phyloP scores from a whole-genome alignment of 2,888 invertebrate species.

The Crepidodera aurea region DNA sequence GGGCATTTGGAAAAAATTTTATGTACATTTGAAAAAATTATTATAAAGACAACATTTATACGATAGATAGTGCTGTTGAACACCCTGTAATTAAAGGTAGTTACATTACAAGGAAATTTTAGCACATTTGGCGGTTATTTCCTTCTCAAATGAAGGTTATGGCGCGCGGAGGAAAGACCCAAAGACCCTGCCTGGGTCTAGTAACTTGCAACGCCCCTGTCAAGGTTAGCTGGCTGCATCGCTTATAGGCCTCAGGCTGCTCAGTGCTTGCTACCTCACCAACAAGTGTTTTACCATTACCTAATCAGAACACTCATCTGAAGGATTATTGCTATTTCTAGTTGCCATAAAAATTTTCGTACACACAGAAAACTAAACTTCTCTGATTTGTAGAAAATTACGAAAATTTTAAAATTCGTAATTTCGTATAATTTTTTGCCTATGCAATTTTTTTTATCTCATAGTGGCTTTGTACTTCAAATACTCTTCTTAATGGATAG shows the following conservation, averaged over 20 bases:
- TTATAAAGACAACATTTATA: no score
- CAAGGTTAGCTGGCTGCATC: conserved; percentile 51
- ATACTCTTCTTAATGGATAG: no score
- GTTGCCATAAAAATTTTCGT: conserved; percentile 9
- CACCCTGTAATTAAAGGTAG: background rate
- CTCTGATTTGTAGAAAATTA: no score
- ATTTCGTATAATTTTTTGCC: no score
- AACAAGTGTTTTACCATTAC: conserved; percentile 43
- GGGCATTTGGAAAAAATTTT: no score
- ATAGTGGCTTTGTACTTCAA: no score
- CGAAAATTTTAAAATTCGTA: no score
- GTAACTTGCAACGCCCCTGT: conserved; percentile 39
- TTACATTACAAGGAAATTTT: background rate
- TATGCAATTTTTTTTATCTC: no score
- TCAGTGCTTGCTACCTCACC: conserved; percentile 12
- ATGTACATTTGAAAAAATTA: no score
- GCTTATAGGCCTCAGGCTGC: conserved; percentile 24
- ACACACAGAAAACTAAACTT: background rate
- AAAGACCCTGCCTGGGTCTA: conserved; percentile 16
- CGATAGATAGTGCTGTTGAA: background rate
- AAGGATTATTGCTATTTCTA: conserved; percentile 21
- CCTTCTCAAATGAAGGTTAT: conserved; percentile 32
- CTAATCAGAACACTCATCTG: conserved; percentile 43
- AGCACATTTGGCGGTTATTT: conserved; percentile 31
- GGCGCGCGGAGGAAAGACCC: conserved; percentile 38